phyloP scores from a whole-genome alignment of 2,113 vertebrate species.

The Labeo rohita region DNA sequence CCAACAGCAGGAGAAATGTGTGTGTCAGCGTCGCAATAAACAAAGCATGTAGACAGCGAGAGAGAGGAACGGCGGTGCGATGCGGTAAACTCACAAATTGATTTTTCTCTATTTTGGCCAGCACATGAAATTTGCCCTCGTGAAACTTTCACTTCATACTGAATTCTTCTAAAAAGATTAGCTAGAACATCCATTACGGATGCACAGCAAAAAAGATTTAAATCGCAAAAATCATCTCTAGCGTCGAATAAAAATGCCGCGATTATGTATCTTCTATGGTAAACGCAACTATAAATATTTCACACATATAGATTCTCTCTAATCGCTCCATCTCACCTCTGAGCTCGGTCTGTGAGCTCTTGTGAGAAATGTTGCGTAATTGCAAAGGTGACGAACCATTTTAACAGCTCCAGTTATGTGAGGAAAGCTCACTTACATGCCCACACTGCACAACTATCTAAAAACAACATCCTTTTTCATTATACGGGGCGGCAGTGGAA shows the following conservation, averaged over 20 bases:
- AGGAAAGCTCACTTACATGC: constrained; percentile 47
- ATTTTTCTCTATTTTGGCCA: constrained; percentile 15
- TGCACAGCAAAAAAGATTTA: background rate
- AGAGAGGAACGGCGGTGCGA: background rate
- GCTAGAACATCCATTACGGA: background rate
- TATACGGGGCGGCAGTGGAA: constrained; percentile 20
- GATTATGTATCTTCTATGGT: background rate
- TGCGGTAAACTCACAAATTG: constrained; percentile 30
- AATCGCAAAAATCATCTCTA: background rate
- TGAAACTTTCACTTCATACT: background rate
- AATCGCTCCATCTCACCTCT: constrained; percentile 34
- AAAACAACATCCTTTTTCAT: constrained; percentile 40
- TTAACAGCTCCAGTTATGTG: constrained; percentile 44
- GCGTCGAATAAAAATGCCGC: background rate
- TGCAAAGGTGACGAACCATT: constrained; percentile 42
- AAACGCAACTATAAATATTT: constrained; percentile 28
- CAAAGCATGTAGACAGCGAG: constrained; percentile 20
- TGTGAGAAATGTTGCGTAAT: constrained; percentile 47
- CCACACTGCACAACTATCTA: constrained; percentile 38
- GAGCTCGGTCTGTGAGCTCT: constrained; percentile 35
- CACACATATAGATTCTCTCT: constrained; percentile 32
- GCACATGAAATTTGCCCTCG: background rate
- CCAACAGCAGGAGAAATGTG: constrained; percentile 35
- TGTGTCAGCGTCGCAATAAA: constrained; percentile 24
- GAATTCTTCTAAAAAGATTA: background rate